Percentiles rank a stretch among this genome's conserved stretches.
phyloP scores from a whole-genome alignment of 2,113 vertebrate genomes.

The Ameiurus melas region DNA sequence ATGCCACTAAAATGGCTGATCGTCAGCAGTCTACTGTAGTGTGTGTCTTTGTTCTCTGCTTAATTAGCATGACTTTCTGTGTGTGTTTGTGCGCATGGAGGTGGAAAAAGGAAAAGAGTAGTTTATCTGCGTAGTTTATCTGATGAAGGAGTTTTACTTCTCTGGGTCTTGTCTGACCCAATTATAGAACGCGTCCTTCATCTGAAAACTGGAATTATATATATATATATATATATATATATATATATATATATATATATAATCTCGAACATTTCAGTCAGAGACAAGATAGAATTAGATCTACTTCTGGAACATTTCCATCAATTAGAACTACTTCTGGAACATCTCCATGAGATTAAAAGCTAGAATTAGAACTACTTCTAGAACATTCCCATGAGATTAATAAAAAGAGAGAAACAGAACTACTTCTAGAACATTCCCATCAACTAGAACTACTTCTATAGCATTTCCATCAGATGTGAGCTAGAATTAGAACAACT shows the following conservation, averaged over 20 bases:
- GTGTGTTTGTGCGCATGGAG: background rate
- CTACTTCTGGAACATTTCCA: background rate
- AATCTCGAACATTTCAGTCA: no score
- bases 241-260: no score
- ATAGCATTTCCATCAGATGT: background rate
- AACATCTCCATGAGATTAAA: background rate
- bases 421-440: background rate
- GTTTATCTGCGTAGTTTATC: no score
- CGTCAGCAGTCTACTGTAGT: conserved; percentile 62
- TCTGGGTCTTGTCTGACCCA: background rate
- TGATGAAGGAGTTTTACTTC: background rate
- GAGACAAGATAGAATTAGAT: no score
- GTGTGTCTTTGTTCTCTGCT: conserved; percentile 61
- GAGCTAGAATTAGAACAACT: background rate
- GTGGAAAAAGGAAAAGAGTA: conserved; percentile 13
- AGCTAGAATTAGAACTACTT: background rate
- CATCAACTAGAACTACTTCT: background rate
- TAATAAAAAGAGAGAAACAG: background rate
- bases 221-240: no score
- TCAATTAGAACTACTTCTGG: background rate
- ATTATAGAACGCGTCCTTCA: no score
- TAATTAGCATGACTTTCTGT: conserved; percentile 62
- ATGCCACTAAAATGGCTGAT: conserved; percentile 61
- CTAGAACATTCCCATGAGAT: background rate
- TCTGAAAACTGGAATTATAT: background rate